Conservation (phyloP, 2,888 invertebrate species). For the Stenoptilia bipunctidactyla region DNA sequence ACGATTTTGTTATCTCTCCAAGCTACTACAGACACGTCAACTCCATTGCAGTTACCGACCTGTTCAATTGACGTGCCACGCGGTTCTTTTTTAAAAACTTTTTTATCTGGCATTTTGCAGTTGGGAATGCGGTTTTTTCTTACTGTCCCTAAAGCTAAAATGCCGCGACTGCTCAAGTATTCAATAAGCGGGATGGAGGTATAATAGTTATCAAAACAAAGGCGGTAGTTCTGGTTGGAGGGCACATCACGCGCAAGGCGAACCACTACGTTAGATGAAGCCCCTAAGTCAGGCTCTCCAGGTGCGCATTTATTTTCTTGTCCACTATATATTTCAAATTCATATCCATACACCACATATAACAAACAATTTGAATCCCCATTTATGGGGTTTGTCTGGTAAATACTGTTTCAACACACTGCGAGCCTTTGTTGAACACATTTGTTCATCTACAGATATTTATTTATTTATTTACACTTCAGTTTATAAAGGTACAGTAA, state of each 20-base stretch:
- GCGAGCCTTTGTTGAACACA: slow-evolving; percentile 19
- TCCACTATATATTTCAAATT: slow-evolving; percentile 26
- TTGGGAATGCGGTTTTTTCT: slow-evolving; percentile 11
- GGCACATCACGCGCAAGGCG: slow-evolving; percentile 24
- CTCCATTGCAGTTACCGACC: slow-evolving; percentile 17
- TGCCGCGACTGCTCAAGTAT: slow-evolving; percentile 22
- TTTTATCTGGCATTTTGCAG: slow-evolving; percentile 25
- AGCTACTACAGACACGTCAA: slow-evolving; percentile 15
- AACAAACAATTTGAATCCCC: slow-evolving; percentile 26
- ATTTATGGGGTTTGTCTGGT: slow-evolving; percentile 30
- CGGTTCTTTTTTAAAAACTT: slow-evolving; percentile 13
- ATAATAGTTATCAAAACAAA: slow-evolving; percentile 21
- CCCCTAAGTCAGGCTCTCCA: slow-evolving; percentile 22
- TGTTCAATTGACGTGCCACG: slow-evolving; percentile 20
- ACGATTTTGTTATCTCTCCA: slow-evolving; percentile 27
- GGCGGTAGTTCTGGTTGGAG: slow-evolving; percentile 20
- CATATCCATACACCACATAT: slow-evolving; percentile 22
- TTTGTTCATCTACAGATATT: slow-evolving; percentile 21
- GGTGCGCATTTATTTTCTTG: slow-evolving; percentile 16
- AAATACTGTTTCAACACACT: slow-evolving; percentile 23
- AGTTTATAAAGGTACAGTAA: too few species aligned
- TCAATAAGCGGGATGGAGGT: slow-evolving; percentile 20
- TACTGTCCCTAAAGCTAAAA: slow-evolving; percentile 12
- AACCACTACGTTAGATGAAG: slow-evolving; percentile 24
- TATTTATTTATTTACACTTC: too few species aligned